These are phyloP conservation scores for Stenodema calcarata DNA, from an alignment of 2,888 invertebrate species.

Conservation along the genomic window DNA sequence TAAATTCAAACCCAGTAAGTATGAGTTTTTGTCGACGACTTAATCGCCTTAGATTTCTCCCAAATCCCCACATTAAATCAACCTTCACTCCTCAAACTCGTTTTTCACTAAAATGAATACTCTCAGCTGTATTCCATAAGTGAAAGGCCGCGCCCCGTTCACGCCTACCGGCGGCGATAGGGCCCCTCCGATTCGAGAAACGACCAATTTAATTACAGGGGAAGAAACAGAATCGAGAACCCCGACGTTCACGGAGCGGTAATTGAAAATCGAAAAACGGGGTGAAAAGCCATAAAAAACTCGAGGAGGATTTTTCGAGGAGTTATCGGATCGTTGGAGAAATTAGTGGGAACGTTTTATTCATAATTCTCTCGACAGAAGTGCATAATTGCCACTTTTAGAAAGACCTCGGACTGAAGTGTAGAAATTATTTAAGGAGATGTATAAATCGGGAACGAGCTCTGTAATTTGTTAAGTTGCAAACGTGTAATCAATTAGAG, in stretches of 20 bases:
- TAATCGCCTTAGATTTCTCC: neutral
- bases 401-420: neutral
- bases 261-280: conserved; percentile 11
- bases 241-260: neutral
- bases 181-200: neutral
- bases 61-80: neutral
- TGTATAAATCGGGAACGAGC: conserved; percentile 46
- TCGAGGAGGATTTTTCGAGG: neutral
- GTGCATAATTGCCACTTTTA: conserved; percentile 23
- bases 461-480: conserved; percentile 44
- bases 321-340: neutral
- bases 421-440: conserved; percentile 47
- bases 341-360: conserved; percentile 16
- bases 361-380: conserved; percentile 25
- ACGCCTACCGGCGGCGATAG: neutral
- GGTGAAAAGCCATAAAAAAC: conserved; percentile 9
- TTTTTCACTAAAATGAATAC: neutral
- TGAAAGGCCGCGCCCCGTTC: neutral
- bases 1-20: too few relatives aligned
- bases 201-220: neutral
- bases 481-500: conserved; percentile 45
- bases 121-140: neutral
- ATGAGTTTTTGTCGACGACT: too few relatives aligned
- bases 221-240: neutral
- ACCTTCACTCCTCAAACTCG: too few relatives aligned